Base-by-base conservation (phyloP, 2,888 invertebrate genomes). In the Chymomyza caudatula region DNA sequence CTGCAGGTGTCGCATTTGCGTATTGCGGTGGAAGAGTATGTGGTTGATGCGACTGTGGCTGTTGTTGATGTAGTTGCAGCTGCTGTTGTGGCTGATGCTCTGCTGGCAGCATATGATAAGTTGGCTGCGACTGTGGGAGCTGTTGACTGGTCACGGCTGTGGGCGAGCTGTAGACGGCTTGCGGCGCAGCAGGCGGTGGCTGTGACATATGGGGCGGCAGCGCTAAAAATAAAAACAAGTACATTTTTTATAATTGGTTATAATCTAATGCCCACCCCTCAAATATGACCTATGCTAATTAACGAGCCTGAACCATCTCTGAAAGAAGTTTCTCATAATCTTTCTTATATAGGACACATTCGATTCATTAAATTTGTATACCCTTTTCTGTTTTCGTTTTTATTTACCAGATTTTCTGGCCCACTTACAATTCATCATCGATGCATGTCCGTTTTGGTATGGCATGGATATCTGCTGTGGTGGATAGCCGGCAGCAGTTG, bases 361-460 rank as follows among this genome's bases (percentile, higher is more conserved):
- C n/a, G n/a, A n/a, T n/a, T n/a, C n/a, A n/a, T n/a, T n/a, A n/a
- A n/a, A n/a, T n/a, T n/a, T n/a, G n/a, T n/a, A n/a, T n/a, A n/a
- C n/a, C n/a, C n/a, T n/a, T n/a, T n/a, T n/a, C n/a, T n/a, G n/a
- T n/a, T n/a, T n/a, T 23, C 23, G 23, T 5, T 29, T 29, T 29
- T 6, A 3, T 8, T 29, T n/a, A n/a, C 11, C 5, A 29, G 1
- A 29, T 1, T 2, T 42, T 20, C 44, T 43, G 6, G 23, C 20
- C 8, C 15, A 69, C 73, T 78, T 57, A 66, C 88, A 83, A 61
- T 76, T 87, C 37, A 83, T 65, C 29, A 85, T 83, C n/a, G 81
- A 70, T 6, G 77, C 76, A 59, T 88, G 88, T 51, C 89, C 89
- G 73, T 90, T 90, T 69, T 90, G 90, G 67, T 81, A 88, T 56